phyloP scores from a whole-genome alignment of 2,113 vertebrate genomes.

The Alexandromys fortis region DNA sequence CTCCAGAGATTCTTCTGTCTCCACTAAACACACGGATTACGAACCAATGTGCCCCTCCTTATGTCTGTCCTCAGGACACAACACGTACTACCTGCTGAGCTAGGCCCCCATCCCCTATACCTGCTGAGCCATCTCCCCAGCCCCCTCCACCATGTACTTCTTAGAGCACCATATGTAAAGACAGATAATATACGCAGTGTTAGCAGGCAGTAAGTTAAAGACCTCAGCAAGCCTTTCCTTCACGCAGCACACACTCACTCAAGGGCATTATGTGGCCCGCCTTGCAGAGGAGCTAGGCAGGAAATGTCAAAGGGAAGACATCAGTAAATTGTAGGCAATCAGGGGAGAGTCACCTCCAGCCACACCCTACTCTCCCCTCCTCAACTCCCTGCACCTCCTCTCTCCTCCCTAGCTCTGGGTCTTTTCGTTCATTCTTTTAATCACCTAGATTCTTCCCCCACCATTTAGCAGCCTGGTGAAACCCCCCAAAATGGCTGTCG shows the following conservation, averaged over 20 bases:
- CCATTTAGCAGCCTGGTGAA: neutral
- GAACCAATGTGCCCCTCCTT: neutral
- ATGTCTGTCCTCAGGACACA: accelerated
- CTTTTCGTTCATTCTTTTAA: neutral
- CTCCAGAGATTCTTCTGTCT: neutral
- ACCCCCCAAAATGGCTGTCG: neutral
- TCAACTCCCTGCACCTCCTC: neutral
- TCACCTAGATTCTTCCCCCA: neutral
- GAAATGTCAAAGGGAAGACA: neutral
- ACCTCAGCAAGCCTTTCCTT: neutral
- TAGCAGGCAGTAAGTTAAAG: neutral
- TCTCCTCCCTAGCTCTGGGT: neutral
- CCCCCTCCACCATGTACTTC: neutral
- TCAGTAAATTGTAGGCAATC: neutral
- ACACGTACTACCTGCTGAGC: neutral
- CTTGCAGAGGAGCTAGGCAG: neutral
- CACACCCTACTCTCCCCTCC: neutral
- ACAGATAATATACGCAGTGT: neutral
- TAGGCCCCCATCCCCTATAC: neutral
- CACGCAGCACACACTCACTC: neutral
- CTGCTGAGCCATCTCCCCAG: neutral
- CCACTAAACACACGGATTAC: neutral
- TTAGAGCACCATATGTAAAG: neutral
- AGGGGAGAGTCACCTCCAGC: neutral
- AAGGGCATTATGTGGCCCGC: too few relatives aligned